Percentiles rank a stretch among this genome's conserved stretches.
phyloP scores from a whole-genome alignment of 92 coral and sea anemone species.

The Parazoanthus darwini region DNA sequence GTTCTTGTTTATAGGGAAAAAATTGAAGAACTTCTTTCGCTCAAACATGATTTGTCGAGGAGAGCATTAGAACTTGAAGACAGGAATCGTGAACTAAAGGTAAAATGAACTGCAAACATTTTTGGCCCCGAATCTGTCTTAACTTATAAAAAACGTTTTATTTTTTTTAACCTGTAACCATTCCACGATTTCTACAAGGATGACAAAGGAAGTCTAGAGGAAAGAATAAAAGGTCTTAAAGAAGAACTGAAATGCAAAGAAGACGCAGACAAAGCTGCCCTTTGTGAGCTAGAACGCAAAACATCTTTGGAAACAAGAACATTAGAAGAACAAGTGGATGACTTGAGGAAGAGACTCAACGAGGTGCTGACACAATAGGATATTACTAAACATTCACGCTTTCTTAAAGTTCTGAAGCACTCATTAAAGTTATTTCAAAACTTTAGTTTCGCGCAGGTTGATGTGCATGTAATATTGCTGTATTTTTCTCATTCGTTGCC shows the following conservation, averaged over 20 bases:
- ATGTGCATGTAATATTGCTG: background rate
- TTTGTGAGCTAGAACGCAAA: constrained; percentile 10
- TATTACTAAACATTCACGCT: background rate
- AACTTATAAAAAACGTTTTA: background rate
- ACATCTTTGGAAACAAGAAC: constrained; percentile 10
- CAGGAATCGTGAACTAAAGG: constrained; percentile 22
- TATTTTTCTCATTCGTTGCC: background rate
- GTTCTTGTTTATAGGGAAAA: background rate
- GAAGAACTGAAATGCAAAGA: background rate
- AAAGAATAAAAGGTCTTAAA: background rate
- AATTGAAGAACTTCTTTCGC: constrained; percentile 5
- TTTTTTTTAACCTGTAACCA: background rate
- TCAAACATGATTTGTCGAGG: background rate
- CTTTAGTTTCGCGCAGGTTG: background rate
- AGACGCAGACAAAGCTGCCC: background rate
- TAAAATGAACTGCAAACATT: background rate
- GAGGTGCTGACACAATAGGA: background rate
- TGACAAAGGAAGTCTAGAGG: background rate
- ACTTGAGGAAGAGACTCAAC: constrained; percentile 3
- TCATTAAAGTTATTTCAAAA: no score
- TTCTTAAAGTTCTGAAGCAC: background rate
- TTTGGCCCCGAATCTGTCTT: background rate
- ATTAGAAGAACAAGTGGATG: background rate
- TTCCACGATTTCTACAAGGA: background rate
- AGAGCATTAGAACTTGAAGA: constrained; percentile 12